Percentiles rank a stretch among this genome's conserved stretches.
Conservation (phyloP, 1,140 invertebrate species). For the Pemphigus obesinymphae region DNA sequence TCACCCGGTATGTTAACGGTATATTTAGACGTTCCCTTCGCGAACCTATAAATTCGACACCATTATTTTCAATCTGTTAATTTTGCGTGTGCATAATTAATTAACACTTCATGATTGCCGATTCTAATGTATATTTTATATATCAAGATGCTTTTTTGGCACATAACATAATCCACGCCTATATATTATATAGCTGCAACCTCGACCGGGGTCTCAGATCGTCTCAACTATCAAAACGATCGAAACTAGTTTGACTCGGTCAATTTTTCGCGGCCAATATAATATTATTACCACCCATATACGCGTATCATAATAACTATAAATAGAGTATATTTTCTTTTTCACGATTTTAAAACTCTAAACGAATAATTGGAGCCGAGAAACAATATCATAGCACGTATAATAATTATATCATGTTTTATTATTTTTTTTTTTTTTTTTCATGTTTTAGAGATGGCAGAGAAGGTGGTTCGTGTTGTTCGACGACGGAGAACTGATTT, state of each 20-base stretch:
- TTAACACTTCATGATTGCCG: too few relatives aligned
- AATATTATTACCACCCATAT: too few relatives aligned
- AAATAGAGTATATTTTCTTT: too few relatives aligned
- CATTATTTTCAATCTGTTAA: neutral
- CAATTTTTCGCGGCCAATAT: neutral
- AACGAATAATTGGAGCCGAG: too few relatives aligned
- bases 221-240: neutral
- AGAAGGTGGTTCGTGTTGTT: conserved; percentile 94
- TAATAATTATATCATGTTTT: neutral
- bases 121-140: too few relatives aligned
- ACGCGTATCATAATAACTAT: too few relatives aligned
- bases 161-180: neutral
- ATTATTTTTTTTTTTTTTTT: neutral
- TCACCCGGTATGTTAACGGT: neutral
- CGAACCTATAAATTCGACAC: neutral
- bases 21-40: neutral
- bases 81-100: neutral
- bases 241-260: neutral
- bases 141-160: too few relatives aligned
- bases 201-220: neutral
- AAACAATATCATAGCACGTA: too few relatives aligned
- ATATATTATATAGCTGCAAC: neutral
- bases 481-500: conserved; percentile 93
- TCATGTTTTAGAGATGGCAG: conserved; percentile 87
- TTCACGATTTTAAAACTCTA: too few relatives aligned